Conservation (phyloP, 2,797 vertebrate species). For the Benthosema pterotum region DNA sequence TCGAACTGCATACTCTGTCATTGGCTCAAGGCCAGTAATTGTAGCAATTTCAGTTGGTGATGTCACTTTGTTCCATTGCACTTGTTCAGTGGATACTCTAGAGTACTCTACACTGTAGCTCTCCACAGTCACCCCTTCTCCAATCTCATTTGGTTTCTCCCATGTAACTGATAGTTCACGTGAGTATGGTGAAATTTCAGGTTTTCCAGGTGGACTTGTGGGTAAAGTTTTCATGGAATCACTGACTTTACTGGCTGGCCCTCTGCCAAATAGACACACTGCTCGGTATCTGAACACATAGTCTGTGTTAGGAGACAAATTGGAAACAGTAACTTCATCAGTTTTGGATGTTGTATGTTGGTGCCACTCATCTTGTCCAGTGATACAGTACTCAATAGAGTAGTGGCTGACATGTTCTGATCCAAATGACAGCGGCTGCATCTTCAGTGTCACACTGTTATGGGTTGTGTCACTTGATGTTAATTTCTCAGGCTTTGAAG, state of each 20-base stretch:
- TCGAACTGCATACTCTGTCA: conserved; percentile 39
- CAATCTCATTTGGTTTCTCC: conserved; percentile 42
- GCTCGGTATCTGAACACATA: no score
- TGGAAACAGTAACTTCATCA: conserved; percentile 34
- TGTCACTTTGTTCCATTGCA: conserved; percentile 22
- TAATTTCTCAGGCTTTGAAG: no score
- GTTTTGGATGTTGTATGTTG: neutral
- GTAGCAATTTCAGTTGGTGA: neutral
- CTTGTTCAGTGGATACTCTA: conserved; percentile 2
- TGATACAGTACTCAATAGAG: conserved; percentile 49
- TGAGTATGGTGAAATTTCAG: conserved; percentile 1
- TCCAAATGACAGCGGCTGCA: conserved; percentile 44
- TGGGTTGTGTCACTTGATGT: conserved; percentile 23
- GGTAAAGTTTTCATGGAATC: conserved; percentile 37
- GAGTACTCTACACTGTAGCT: conserved; percentile 41
- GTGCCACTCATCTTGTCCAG: conserved; percentile 43
- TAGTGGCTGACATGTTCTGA: conserved; percentile 39
- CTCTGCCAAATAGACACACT: no score
- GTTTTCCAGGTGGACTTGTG: conserved; percentile 41
- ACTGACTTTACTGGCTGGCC: conserved; percentile 14
- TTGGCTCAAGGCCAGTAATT: conserved; percentile 36
- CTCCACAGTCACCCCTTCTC: conserved; percentile 23
- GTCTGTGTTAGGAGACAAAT: no score
- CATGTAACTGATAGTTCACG: conserved; percentile 36
- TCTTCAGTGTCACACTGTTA: conserved; percentile 44